Evolutionary conservation across 2,888 invertebrate genomes (phyloP), one percentile per base, ranked within the genome.

Genomic region (Melieria crassipennis): DNA sequence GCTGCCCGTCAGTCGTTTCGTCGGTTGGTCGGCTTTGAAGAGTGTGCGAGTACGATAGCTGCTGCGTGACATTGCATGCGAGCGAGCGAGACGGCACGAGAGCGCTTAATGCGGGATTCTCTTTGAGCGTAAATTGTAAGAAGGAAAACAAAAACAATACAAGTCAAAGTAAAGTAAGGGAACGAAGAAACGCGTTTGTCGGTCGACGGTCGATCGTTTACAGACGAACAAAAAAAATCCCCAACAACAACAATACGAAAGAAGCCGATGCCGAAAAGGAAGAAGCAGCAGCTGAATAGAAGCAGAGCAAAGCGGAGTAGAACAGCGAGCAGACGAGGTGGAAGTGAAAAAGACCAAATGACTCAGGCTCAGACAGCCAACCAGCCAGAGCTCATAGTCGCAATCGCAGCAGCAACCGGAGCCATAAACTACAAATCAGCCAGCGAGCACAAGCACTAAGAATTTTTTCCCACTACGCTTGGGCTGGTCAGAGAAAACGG

Each of bases 401-500:
- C 3, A 13, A 43, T 6, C 50, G 60, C 16, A 52, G 43, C 46
- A 11, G 65, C 58, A 52, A 52, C 16, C 43, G 10, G n/a, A 55
- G 69, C 60, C 70, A 71, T 72, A 74, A 72, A 74, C 65, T 65
- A 74, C 48, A 45, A 66, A 57, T 30, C 42, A 67, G 70, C 47
- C 57, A 64, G 48, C 70, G 67, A 66, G 64, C 65, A 48, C 55
- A 70, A 69, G 55, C 73, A 67, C 65, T 56, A 72, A 75, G 71
- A 73, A 71, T 68, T 68, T 73, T 71, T 71, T 71, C 70, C 30
- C 69, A 72, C 57, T 63, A 57, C 72, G 60, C 65, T 70, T 61
- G 63, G 57, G 68, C 63, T 70, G 73, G 57, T 73, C 73, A 69
- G n/a, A 61, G 70, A 56, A 75, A 66, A 70, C 67, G 63, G 70